These are phyloP conservation scores for Paguma larvata DNA, from an alignment of 2,797 vertebrate species.

Conservation along the genomic window DNA sequence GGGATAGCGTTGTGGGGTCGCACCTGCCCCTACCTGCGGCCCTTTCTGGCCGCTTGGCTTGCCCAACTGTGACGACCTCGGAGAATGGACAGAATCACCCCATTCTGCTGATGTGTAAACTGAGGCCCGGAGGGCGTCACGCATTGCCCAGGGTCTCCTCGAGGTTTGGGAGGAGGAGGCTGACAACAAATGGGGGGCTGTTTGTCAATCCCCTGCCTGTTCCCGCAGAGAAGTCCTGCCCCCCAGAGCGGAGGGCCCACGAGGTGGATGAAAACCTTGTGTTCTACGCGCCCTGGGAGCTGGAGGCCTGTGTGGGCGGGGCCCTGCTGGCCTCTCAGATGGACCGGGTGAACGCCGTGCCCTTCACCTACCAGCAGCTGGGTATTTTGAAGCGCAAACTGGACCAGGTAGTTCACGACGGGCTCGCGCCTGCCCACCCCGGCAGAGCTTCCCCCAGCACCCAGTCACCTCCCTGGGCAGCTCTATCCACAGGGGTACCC, in stretches of 20 bases:
- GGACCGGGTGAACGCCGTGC: neutral
- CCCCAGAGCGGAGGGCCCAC: rapidly evolving
- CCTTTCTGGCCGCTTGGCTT: neutral
- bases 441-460: rapidly evolving
- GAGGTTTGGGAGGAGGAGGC: neutral
- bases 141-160: neutral
- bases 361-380: conserved; percentile 86
- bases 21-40: neutral
- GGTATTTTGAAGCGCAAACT: conserved; percentile 79
- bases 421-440: rapidly evolving
- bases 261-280: neutral
- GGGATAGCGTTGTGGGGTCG: neutral
- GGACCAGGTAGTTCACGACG: conserved; percentile 79
- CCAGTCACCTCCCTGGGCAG: conserved; percentile 64
- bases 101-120: neutral
- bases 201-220: neutral
- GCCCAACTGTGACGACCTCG: neutral
- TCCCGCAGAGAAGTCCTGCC: conserved; percentile 78
- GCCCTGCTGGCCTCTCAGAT: conserved; percentile 67
- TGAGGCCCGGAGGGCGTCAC: neutral
- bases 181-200: no score
- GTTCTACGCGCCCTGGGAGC: neutral
- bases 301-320: conserved; percentile 81
- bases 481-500: conserved; percentile 85
- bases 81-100: neutral